A percentile compares a stretch with the other conserved stretches of the same genome.
These are phyloP conservation scores for Sinella curviseta DNA, from an alignment of 1,140 invertebrate species.

Conservation along the genomic window DNA sequence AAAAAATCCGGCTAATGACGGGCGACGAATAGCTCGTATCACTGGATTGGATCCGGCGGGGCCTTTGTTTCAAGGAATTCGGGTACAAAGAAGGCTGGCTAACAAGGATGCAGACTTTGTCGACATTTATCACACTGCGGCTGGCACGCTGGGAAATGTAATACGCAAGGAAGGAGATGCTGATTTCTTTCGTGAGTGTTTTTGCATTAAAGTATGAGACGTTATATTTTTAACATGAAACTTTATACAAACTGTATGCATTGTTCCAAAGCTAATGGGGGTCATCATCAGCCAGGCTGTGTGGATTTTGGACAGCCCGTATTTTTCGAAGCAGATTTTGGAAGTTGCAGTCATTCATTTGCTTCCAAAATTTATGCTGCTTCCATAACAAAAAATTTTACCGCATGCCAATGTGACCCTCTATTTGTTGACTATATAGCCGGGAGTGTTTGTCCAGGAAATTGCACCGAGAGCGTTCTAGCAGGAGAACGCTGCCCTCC, in stretches of 20 bases:
- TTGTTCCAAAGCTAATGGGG: slow-evolving; percentile 25
- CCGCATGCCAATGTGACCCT: slow-evolving; percentile 2
- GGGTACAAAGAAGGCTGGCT: not conserved
- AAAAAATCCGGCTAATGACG: not conserved
- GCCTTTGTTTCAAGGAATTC: not conserved
- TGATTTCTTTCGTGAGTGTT: slow-evolving; percentile 12
- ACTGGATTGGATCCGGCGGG: slow-evolving; percentile 14
- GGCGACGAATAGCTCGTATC: not conserved
- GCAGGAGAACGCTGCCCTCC: not conserved
- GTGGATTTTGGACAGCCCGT: not conserved
- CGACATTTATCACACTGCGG: slow-evolving; percentile 11
- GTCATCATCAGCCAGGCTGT: slow-evolving; percentile 19
- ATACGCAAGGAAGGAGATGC: not conserved
- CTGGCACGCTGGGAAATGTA: not conserved
- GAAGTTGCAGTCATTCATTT: slow-evolving; percentile 13
- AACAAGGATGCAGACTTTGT: slow-evolving; percentile 14
- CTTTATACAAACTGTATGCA: not conserved
- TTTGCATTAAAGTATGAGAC: no score
- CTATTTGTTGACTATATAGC: not conserved
- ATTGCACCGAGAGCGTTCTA: not conserved
- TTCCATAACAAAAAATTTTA: not conserved
- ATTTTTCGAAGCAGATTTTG: not conserved
- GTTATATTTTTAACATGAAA: not conserved
- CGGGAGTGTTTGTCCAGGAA: not conserved
- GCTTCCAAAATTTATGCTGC: not conserved